phyloP scores from a whole-genome alignment of 2,113 vertebrate species.

The Syngnathus scovelli region DNA sequence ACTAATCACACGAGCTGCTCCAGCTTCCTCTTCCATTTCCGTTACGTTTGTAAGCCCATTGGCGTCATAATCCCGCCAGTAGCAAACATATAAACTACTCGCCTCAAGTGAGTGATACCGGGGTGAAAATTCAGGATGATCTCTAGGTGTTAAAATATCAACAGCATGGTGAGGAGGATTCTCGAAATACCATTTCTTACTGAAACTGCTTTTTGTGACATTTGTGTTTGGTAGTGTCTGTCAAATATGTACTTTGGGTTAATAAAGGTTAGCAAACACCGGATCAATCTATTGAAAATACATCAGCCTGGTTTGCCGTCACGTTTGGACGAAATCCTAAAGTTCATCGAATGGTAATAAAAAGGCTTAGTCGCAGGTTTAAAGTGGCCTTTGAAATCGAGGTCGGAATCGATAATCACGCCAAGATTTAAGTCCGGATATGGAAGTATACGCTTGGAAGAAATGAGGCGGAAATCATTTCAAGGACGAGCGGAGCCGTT shows the following conservation, averaged over 20 bases:
- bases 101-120: not conserved
- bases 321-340: not conserved
- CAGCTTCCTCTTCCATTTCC: slow-evolving; percentile 6
- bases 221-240: too few species aligned
- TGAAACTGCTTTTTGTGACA: not conserved
- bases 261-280: too few species aligned
- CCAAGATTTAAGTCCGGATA: not conserved
- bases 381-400: not conserved
- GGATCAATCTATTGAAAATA: too few species aligned
- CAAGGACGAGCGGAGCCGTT: not conserved
- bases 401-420: not conserved
- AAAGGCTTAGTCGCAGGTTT: not conserved
- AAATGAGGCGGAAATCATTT: not conserved
- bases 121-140: not conserved
- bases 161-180: not conserved
- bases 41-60: slow-evolving; percentile 21
- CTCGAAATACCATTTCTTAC: not conserved
- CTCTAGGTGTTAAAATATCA: not conserved
- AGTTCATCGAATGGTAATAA: not conserved
- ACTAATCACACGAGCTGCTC: slow-evolving; percentile 24
- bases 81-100: not conserved
- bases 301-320: not conserved
- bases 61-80: slow-evolving; percentile 26
- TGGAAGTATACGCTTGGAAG: not conserved
- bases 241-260: too few species aligned